Evolutionary conservation across 2,888 invertebrate species (phyloP), one percentile per base, ranked within the genome.

Genomic region (Cantharis lateralis): DNA sequence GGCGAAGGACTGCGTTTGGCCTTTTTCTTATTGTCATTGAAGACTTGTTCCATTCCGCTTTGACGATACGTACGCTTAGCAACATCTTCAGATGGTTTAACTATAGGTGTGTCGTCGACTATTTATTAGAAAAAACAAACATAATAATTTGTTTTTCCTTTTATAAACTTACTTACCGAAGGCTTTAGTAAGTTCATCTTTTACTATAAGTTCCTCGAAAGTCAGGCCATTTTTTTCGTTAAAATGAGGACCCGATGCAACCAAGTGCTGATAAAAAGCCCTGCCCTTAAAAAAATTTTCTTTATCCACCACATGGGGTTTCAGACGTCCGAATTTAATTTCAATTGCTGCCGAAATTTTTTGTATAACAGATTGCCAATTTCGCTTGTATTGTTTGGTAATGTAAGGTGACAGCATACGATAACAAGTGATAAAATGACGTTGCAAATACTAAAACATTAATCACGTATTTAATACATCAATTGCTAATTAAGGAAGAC

Each of bases 221-320:
- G 91, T 90, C 1, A 87, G 86, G 0, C 92, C 92, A 2, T 87
- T 86, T 10, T 88, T 88, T 84, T 93, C 93, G 66, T 90, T 89
- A 86, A 92, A 93, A 88, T 96, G 96, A 76, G 88, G 89, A 32
- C 92, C 91, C 82, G 91, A 91, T 82, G 90, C 91, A 16, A 95
- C 91, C 88, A 93, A 91, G 80, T 92, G 91, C 80, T 92, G 90
- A 79, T 92, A 91, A 70, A 87, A 87, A 5, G 90, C 88, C 77
- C 92, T 92, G 81, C 93, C 91, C 74, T 90, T 91, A 20, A 94
- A 93, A 85, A 93, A 95, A n/a, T 92, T 91, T 76, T 91, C 91
- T 81, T 91, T 91, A 73, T 93, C 92, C 79, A 93, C 91, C 80
- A 93, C 90, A 76, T 92, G 89, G 1, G 95, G 93, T 62, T 89